Conservation (phyloP, 2,113 vertebrate species). For the Aphyosemion australe region DNA sequence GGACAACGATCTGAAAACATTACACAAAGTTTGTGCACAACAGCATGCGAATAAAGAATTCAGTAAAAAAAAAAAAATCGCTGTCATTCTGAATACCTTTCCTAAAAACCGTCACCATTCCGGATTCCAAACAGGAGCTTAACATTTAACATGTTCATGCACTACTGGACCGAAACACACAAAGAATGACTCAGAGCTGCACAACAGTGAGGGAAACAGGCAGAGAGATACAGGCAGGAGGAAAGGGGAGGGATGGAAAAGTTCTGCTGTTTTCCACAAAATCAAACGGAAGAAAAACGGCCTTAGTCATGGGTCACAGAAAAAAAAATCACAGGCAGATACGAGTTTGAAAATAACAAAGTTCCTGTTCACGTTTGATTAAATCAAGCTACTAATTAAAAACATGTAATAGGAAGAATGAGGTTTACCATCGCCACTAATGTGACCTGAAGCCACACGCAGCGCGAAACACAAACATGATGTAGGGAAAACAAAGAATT, state of each 20-base stretch:
- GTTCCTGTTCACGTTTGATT: conserved; percentile 2
- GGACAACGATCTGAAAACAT: too few relatives aligned
- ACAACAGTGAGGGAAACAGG: conserved; percentile 21
- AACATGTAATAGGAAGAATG: conserved; percentile 42
- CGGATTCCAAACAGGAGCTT: conserved; percentile 38
- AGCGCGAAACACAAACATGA: conserved; percentile 48
- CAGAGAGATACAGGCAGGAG: conserved; percentile 17
- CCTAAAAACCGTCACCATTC: conserved; percentile 50
- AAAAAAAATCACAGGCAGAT: conserved; percentile 21
- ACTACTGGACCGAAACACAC: conserved; percentile 14
- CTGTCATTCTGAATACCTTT: conserved; percentile 45
- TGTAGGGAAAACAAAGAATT: conserved; percentile 45
- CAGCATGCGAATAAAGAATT: background rate
- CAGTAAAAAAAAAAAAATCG: conserved; percentile 25
- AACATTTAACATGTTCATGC: conserved; percentile 15
- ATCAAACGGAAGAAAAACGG: conserved; percentile 67
- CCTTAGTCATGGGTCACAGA: conserved; percentile 69
- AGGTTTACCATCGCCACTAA: conserved; percentile 78
- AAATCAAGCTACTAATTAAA: conserved; percentile 9
- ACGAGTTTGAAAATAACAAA: conserved; percentile 28
- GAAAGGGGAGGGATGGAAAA: conserved; percentile 65
- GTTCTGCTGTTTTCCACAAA: conserved; percentile 60
- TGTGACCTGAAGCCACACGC: conserved; percentile 69
- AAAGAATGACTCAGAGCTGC: conserved; percentile 14
- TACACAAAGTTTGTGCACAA: background rate